Evolutionary conservation across 2,888 invertebrate genomes (phyloP).

Genomic region (Andrena praecox): DNA sequence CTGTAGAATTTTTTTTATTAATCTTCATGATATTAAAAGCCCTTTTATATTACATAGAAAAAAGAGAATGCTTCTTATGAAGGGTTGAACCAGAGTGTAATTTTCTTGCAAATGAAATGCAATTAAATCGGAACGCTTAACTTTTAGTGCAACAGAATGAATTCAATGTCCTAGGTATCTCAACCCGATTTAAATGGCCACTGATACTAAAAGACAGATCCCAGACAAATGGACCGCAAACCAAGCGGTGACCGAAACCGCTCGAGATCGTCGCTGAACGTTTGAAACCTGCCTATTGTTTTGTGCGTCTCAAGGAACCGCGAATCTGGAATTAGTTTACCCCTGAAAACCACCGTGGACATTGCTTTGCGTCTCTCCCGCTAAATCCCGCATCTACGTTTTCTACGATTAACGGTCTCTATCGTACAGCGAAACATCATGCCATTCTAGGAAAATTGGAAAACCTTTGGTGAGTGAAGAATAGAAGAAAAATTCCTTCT

Average conservation of each 20-base stretch:
- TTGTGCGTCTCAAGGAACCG: conserved; percentile 80
- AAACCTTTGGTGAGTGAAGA: too few relatives aligned
- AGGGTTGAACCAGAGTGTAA: neutral
- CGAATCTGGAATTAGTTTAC: conserved; percentile 79
- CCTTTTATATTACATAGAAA: too few relatives aligned
- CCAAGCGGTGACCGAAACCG: conserved; percentile 73
- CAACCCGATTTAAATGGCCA: conserved; percentile 56
- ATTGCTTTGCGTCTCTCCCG: conserved; percentile 41
- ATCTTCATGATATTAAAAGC: too few relatives aligned
- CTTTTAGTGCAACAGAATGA: conserved; percentile 23
- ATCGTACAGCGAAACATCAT: neutral
- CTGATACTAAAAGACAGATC: conserved; percentile 62
- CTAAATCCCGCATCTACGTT: conserved; percentile 41
- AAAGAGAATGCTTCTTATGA: too few relatives aligned
- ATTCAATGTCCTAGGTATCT: conserved; percentile 39
- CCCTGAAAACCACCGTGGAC: conserved; percentile 76
- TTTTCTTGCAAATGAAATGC: neutral
- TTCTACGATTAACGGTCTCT: conserved; percentile 13
- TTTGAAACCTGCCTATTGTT: conserved; percentile 79
- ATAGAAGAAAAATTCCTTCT: too few relatives aligned
- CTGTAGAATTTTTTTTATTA: too few relatives aligned
- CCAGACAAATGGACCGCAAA: conserved; percentile 76
- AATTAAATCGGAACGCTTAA: neutral
- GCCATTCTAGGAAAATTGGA: neutral
- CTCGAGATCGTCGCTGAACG: conserved; percentile 66